Evolutionary conservation across 2,797 vertebrate genomes (phyloP).

Genomic region (Myripristis murdjan): DNA sequence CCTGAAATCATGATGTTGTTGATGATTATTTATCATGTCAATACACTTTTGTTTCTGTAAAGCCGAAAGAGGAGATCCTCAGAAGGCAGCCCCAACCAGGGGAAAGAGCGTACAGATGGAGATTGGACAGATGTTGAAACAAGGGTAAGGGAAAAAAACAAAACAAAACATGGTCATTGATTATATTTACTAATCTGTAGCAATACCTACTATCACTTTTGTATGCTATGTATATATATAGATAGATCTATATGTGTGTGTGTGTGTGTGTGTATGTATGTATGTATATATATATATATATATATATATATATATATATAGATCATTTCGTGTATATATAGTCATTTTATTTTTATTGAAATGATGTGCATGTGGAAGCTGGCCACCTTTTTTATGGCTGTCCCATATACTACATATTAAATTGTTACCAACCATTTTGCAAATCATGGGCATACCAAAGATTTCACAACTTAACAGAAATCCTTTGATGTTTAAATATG

Average conservation of each 20-base stretch:
- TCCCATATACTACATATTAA: too few relatives aligned
- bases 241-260: too few relatives aligned
- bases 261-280: too few relatives aligned
- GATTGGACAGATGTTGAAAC: slow-evolving; percentile 95
- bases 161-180: neutral
- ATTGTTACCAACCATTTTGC: too few relatives aligned
- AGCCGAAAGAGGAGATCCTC: slow-evolving; percentile 86
- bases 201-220: neutral
- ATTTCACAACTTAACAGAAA: too few relatives aligned
- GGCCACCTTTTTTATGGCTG: too few relatives aligned
- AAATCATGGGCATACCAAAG: too few relatives aligned
- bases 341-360: neutral
- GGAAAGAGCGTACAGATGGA: slow-evolving; percentile 78
- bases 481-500: too few relatives aligned
- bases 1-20: neutral
- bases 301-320: too few relatives aligned
- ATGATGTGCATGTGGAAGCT: neutral
- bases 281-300: too few relatives aligned
- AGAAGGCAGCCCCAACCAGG: slow-evolving; percentile 70
- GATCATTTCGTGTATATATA: neutral
- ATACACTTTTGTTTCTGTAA: slow-evolving; percentile 17
- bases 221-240: too few relatives aligned
- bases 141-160: slow-evolving; percentile 87
- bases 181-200: neutral
- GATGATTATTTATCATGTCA: neutral